A percentile compares a stretch with the other conserved stretches of the same genome.
These are phyloP conservation scores for Mythimna albipuncta DNA, from an alignment of 2,888 invertebrate species.

Conservation along the genomic window DNA sequence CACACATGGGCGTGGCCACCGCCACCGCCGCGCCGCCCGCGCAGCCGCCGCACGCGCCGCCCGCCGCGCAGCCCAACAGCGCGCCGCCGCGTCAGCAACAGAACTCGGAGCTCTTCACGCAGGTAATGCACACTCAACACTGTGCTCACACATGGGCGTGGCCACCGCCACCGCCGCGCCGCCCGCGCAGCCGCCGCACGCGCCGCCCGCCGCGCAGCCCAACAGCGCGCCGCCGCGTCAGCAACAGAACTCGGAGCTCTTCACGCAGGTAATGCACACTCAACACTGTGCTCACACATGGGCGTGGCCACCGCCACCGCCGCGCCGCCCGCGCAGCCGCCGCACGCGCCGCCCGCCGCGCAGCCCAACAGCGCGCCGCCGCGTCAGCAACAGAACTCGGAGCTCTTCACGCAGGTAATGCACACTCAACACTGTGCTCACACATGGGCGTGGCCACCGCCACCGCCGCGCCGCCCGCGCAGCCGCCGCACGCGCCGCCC, in stretches of 20 bases:
- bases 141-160: constrained; percentile 70
- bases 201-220: constrained; percentile 73
- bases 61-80: constrained; percentile 67
- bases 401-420: constrained; percentile 88
- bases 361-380: constrained; percentile 69
- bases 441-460: constrained; percentile 80
- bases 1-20: constrained; percentile 76
- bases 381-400: constrained; percentile 82
- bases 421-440: not conserved
- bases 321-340: constrained; percentile 75
- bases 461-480: constrained; percentile 75
- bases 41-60: constrained; percentile 75
- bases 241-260: constrained; percentile 85
- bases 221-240: constrained; percentile 70
- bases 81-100: constrained; percentile 77
- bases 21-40: constrained; percentile 77
- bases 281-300: constrained; percentile 53
- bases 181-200: constrained; percentile 75
- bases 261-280: constrained; percentile 83
- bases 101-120: constrained; percentile 88
- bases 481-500: constrained; percentile 76
- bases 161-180: constrained; percentile 79
- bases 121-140: constrained; percentile 73
- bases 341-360: constrained; percentile 74
- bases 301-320: constrained; percentile 81